Evolutionary conservation across 1,140 invertebrate genomes (phyloP).

Genomic region (Brachionus asplanchnoidis): DNA sequence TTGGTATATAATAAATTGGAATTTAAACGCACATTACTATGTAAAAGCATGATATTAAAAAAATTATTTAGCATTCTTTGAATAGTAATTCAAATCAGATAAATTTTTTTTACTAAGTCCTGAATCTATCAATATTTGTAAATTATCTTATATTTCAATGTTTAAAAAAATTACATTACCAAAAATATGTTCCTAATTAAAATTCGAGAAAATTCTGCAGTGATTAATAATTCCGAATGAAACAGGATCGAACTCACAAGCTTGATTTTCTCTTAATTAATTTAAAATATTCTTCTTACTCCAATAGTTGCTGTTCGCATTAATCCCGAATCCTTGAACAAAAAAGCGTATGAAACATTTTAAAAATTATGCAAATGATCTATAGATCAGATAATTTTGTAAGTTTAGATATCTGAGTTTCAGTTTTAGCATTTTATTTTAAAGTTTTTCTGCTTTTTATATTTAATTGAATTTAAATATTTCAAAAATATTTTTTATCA

Average conservation of each 20-base stretch:
- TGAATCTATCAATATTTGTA: not conserved
- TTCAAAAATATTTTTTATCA: not conserved
- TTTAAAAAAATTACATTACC: not conserved
- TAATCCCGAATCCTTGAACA: not conserved
- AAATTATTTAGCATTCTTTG: not conserved
- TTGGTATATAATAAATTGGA: not conserved
- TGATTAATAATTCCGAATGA: constrained; percentile 3
- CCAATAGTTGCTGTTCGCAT: not conserved
- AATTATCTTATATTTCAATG: not conserved
- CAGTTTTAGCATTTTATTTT: not conserved
- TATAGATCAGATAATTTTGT: not conserved
- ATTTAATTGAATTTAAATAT: not conserved
- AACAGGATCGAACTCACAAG: not conserved
- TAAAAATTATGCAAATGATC: not conserved
- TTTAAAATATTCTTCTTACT: not conserved
- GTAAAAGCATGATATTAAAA: not conserved
- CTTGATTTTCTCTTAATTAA: not conserved
- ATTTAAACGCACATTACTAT: not conserved
- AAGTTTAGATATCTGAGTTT: not conserved
- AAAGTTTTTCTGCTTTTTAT: not conserved
- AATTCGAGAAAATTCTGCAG: not conserved
- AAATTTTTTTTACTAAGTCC: not conserved
- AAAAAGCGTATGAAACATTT: not conserved
- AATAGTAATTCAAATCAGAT: not conserved
- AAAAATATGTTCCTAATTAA: not conserved